phyloP scores from a whole-genome alignment of 2,797 vertebrate species.

The Sparus aurata region DNA sequence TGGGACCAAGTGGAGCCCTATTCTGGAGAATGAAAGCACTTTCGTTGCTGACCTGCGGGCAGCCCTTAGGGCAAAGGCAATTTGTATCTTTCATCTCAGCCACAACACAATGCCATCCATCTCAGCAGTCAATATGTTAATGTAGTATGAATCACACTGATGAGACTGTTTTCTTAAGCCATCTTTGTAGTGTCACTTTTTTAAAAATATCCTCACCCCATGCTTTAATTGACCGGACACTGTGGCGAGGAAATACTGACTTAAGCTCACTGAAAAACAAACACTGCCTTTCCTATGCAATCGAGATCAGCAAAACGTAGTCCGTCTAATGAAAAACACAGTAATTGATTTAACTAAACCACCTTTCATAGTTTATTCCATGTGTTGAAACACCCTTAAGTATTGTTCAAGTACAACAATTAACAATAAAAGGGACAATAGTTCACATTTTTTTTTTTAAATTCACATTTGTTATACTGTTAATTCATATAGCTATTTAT shows the following conservation, averaged over 20 bases:
- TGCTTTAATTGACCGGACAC: slow-evolving; percentile 53
- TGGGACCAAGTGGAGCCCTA: slow-evolving; percentile 61
- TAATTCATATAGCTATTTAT: slow-evolving; percentile 86
- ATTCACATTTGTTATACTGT: slow-evolving; percentile 89
- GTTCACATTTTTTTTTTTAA: slow-evolving; percentile 85
- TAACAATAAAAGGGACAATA: slow-evolving; percentile 87
- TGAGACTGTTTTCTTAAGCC: slow-evolving; percentile 51
- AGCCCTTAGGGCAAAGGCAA: slow-evolving; percentile 81
- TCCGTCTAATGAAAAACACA: slow-evolving; percentile 78
- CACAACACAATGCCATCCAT: slow-evolving; percentile 67
- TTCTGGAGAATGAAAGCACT: slow-evolving; percentile 80
- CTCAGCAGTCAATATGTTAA: slow-evolving; percentile 63
- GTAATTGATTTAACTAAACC: slow-evolving; percentile 77
- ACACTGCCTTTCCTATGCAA: slow-evolving; percentile 71
- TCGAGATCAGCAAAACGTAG: slow-evolving; percentile 60
- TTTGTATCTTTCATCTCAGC: slow-evolving; percentile 74
- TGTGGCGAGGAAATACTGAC: slow-evolving; percentile 74
- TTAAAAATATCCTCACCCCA: slow-evolving; percentile 49
- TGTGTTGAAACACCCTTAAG: slow-evolving; percentile 86
- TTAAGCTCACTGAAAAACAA: slow-evolving; percentile 72
- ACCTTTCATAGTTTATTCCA: slow-evolving; percentile 85
- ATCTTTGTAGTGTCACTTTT: slow-evolving; percentile 44
- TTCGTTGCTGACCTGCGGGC: slow-evolving; percentile 76
- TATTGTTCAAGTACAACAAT: slow-evolving; percentile 88
- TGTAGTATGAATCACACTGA: slow-evolving; percentile 55